Evolutionary conservation across 2,888 invertebrate genomes (phyloP).

Genomic region (Dorcus hopei): DNA sequence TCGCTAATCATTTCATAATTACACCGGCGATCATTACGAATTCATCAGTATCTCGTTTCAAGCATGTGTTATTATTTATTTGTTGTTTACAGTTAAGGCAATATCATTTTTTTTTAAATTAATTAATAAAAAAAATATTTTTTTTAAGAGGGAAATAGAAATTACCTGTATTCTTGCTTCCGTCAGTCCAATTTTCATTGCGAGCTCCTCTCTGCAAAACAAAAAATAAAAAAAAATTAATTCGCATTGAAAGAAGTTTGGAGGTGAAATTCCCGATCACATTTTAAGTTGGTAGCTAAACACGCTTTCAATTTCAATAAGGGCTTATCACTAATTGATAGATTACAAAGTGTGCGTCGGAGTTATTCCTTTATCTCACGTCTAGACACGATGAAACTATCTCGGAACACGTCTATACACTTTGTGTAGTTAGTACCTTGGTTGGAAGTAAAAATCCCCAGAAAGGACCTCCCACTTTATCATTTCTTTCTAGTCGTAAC

Average conservation of each 20-base stretch:
- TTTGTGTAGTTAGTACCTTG: no score
- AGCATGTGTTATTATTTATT: not conserved
- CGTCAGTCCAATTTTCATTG: slow-evolving; percentile 91
- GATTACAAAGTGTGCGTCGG: slow-evolving; percentile 12
- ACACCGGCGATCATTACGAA: not conserved
- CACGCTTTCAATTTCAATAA: slow-evolving; percentile 13
- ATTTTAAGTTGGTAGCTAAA: slow-evolving; percentile 13
- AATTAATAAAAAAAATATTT: no score
- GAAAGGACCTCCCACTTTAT: no score
- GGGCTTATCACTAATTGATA: slow-evolving; percentile 19
- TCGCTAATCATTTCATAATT: not conserved
- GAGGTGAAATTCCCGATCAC: not conserved
- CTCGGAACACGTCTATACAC: slow-evolving; percentile 2
- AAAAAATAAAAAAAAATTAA: slow-evolving; percentile 19
- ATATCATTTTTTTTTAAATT: not conserved
- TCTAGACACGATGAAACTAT: slow-evolving; percentile 16
- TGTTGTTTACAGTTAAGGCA: not conserved
- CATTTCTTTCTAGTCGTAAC: no score
- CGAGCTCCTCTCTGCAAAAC: slow-evolving; percentile 85
- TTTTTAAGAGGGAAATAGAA: not conserved
- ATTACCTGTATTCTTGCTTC: slow-evolving; percentile 93
- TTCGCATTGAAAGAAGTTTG: not conserved
- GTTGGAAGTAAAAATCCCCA: no score
- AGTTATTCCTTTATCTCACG: slow-evolving; percentile 8
- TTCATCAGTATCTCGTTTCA: not conserved